Base-by-base conservation (phyloP, 2,113 vertebrate genomes). In the Pangasianodon hypophthalmus region DNA sequence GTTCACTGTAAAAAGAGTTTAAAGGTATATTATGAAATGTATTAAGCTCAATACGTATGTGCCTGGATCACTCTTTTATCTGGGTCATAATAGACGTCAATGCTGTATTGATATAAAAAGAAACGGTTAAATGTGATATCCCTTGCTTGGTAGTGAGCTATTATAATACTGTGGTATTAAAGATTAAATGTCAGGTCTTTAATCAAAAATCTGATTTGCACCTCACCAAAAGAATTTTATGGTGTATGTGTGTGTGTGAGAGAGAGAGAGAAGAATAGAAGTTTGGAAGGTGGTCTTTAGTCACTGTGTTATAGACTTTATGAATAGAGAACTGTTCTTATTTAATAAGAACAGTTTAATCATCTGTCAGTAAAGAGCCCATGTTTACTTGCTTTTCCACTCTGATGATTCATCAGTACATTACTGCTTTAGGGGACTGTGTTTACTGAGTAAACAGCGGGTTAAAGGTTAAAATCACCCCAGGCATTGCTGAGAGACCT, bases 311-410 rank as follows among this genome's bases (percentile, higher is more conserved):
- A 82, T 86, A 71, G 62, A 52, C 75, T 81, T 56, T 86, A 79
- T 86, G 29, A 88, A 69, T 44, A 62, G 75, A 50, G 79, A 87
- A 50, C 50, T 50, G 64, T 32, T 26, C 2, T 44, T 32, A 84
- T 48, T 86, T 88, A 86, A 88, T 88, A 82, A 87, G 69, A 86
- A 75, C 37, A 46, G 26, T 69, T 77, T 84, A 87, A 87, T 86
- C 24, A 91, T 52, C 75, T 88, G 37, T 77, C 81, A 52, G 56
- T 32, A 75, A 19, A 48, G 11, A 19, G 19, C 62, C 10, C 13
- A 14, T 67, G 37, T 37, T 62, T 56, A 29, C 44, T 52, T 82
- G 62, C 29, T 54, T 54, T 62, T 64, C 85, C 73, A 81, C 56
- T 62, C 54, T n/a, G 73, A 86, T 80, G 44, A 90, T 67, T 91